Evolutionary conservation across 1,140 invertebrate genomes (phyloP).

Genomic region (Acromyrmex echinatior): DNA sequence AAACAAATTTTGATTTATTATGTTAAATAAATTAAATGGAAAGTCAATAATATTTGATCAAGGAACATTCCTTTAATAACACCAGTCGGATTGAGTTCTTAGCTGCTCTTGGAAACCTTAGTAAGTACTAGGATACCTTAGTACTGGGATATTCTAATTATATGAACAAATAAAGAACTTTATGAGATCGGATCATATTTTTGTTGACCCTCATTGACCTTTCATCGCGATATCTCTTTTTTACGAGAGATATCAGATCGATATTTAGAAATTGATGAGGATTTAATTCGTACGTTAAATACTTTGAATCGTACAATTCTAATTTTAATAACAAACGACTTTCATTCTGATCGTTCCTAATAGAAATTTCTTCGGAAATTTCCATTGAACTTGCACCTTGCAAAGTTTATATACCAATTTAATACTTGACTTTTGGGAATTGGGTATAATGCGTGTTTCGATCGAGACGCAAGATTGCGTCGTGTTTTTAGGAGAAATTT

Average conservation of each 20-base stretch:
- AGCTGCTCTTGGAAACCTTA: neutral
- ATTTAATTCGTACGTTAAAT: neutral
- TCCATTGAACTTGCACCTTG: neutral
- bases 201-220: neutral
- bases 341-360: neutral
- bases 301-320: neutral
- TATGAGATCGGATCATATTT: neutral
- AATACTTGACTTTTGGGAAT: neutral
- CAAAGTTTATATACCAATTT: neutral
- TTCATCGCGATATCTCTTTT: neutral
- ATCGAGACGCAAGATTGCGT: neutral
- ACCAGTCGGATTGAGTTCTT: neutral
- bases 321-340: neutral
- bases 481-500: neutral
- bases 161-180: neutral
- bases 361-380: neutral
- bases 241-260: neutral
- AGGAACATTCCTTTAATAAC: neutral
- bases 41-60: neutral
- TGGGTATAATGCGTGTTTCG: neutral
- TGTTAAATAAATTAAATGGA: slow-evolving; percentile 29
- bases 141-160: neutral
- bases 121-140: neutral
- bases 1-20: neutral
- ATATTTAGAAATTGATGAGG: slow-evolving; percentile 20